Evolutionary conservation across 2,888 invertebrate species (phyloP).

Genomic region (Eurois occulta): DNA sequence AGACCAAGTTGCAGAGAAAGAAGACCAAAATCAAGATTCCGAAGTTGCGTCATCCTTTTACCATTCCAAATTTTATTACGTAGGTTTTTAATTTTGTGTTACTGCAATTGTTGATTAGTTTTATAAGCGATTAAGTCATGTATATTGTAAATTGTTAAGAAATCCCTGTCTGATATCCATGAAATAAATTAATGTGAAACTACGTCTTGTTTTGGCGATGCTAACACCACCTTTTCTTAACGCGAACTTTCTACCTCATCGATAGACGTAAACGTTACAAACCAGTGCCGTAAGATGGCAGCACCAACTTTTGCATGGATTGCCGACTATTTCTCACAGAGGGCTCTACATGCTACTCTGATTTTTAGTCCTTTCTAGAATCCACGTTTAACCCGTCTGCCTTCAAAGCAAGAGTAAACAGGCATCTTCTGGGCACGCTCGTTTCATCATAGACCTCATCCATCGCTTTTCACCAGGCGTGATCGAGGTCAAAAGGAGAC

Average conservation of each 20-base stretch:
- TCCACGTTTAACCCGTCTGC: too few species aligned
- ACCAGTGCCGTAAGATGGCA: conserved; percentile 54
- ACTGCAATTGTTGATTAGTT: conserved; percentile 56
- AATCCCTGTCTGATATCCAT: conserved; percentile 40
- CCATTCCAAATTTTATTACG: conserved; percentile 82
- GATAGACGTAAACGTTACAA: conserved; percentile 7
- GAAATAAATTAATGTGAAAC: conserved; percentile 44
- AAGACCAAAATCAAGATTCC: conserved; percentile 76
- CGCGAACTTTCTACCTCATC: conserved; percentile 14
- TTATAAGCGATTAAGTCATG: conserved; percentile 62
- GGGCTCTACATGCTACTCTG: conserved; percentile 31
- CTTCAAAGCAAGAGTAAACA: too few species aligned
- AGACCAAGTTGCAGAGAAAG: conserved; percentile 64
- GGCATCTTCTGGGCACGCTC: too few species aligned
- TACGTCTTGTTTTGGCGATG: conserved; percentile 42
- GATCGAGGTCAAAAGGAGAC: too few species aligned
- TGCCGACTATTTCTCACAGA: conserved; percentile 31
- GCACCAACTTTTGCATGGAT: conserved; percentile 8
- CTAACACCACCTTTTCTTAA: conserved; percentile 61
- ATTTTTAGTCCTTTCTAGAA: not conserved
- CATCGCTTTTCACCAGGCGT: too few species aligned
- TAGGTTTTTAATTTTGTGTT: conserved; percentile 73
- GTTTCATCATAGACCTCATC: too few species aligned
- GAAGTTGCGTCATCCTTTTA: conserved; percentile 86
- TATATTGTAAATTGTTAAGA: conserved; percentile 54